Evolutionary conservation across 2,888 invertebrate genomes (phyloP), one percentile per base, ranked within the genome.

Genomic region (Hemicrepidius hirtus): DNA sequence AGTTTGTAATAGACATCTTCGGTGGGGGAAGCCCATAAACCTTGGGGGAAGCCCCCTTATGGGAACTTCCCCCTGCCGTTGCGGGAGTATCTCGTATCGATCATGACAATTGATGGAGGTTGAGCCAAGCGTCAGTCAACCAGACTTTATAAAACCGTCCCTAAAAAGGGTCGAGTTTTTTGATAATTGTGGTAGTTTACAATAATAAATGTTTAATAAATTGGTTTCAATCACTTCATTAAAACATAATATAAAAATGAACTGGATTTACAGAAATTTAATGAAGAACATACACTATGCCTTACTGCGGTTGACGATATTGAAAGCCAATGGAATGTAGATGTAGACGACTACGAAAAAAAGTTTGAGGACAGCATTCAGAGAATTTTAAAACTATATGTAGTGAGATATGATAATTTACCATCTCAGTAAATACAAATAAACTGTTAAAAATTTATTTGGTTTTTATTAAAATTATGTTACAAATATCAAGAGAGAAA

Each of bases 321-420:
- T 24, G 71, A 77, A 49, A 46, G 63, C 0, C 68, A 72, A 37
- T 77, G 79, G 68, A n/a, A 50, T 32, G 44, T 57, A 9, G 37
- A 72, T 5, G 64, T 78, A 18, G 69, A 77, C 12, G 68, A 68
- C 21, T 80, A 80, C 63, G 76, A 79, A 71, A 63, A 73, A 16
- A 80, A 77, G 41, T 84, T 83, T 82, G 49, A 65, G 0, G 71
- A 68, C 40, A 81, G 81, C 16, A 70, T 82, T 0, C 49, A 79
- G 20, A 77, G 69, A 46, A 79, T 84, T 35, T 60, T 73, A 18
- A 75, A 77, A 64, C 75, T 84, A 50, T 83, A 80, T 71, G 76
- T 76, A 40, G 78, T 82, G 1, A 82, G 82, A 78, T 83, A 83
- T 60, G 79, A 82, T 18, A 69, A 69, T 35, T 3, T 16, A 10